Evolutionary conservation across 2,888 invertebrate genomes (phyloP).

Genomic region (Rotaria sp.): DNA sequence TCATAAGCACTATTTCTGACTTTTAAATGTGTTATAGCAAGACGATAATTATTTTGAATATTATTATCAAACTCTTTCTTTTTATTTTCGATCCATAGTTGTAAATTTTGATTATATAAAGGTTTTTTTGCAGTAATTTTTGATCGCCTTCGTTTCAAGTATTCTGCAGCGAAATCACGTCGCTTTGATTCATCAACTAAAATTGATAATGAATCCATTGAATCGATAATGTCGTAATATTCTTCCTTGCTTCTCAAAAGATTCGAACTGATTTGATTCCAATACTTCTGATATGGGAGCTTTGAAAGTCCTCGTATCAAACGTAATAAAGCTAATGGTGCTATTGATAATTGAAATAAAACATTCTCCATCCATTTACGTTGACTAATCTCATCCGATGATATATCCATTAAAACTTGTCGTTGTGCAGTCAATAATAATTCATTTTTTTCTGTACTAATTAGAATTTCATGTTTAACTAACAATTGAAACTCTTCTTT

Average conservation of each 20-base stretch:
- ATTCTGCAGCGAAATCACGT: not conserved
- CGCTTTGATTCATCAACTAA: not conserved
- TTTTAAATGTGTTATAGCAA: not conserved
- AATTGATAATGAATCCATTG: not conserved
- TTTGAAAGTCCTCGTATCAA: not conserved
- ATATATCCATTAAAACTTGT: not conserved
- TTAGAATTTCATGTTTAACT: not conserved
- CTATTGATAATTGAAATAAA: not conserved
- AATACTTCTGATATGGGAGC: not conserved
- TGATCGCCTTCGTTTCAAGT: not conserved
- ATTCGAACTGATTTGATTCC: not conserved
- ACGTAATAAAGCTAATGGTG: not conserved
- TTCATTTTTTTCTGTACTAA: not conserved
- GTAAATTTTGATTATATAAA: not conserved
- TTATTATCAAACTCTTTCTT: not conserved
- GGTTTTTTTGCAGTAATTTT: not conserved
- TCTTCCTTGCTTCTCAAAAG: not conserved
- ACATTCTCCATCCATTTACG: not conserved
- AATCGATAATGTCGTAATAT: not conserved
- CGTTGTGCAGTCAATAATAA: not conserved
- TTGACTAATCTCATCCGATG: not conserved
- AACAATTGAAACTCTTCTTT: not conserved
- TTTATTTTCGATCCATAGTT: not conserved
- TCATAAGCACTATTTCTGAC: not conserved
- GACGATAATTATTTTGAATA: not conserved